These are phyloP conservation scores for Mus minutoides DNA, from an alignment of 2,797 vertebrate species.

Conservation along the genomic window DNA sequence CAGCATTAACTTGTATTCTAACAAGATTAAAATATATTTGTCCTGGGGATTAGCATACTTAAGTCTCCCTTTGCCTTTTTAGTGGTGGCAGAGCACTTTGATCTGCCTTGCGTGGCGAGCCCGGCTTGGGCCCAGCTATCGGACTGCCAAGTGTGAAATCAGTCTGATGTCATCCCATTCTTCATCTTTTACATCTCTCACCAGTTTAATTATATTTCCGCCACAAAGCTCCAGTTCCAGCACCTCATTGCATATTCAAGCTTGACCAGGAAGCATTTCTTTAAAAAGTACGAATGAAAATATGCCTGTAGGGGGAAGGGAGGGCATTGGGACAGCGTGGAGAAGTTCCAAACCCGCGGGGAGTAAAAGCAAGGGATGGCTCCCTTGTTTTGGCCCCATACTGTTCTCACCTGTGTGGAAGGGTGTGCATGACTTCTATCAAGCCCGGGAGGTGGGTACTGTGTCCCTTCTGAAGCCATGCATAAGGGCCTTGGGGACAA, in stretches of 20 bases:
- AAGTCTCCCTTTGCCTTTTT: conserved; percentile 94
- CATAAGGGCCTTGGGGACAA: background rate
- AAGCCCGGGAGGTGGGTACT: background rate
- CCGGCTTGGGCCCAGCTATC: conserved; percentile 94
- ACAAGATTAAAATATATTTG: conserved; percentile 99
- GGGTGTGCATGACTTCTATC: background rate
- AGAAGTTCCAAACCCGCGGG: conserved; percentile 78
- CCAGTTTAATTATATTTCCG: conserved; percentile 99
- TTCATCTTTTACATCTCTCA: conserved; percentile 95
- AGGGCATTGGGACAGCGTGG: conserved; percentile 85
- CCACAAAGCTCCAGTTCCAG: conserved; percentile 95
- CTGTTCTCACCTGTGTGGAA: conserved; percentile 57
- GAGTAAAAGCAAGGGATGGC: conserved; percentile 64
- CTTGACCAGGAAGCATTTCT: conserved; percentile 96
- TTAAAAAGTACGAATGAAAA: conserved; percentile 90
- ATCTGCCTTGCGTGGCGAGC: conserved; percentile 96
- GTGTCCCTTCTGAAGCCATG: background rate
- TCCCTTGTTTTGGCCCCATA: background rate
- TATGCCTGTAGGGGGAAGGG: conserved; percentile 91
- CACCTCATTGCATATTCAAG: conserved; percentile 97
- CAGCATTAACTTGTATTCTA: conserved; percentile 99
- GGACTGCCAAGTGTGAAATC: conserved; percentile 98
- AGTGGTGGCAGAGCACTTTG: conserved; percentile 95
- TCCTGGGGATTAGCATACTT: conserved; percentile 99
- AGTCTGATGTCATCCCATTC: conserved; percentile 98